These are phyloP conservation scores for Chaetodon auriga DNA, from an alignment of 2,113 vertebrate species.

Conservation along the genomic window DNA sequence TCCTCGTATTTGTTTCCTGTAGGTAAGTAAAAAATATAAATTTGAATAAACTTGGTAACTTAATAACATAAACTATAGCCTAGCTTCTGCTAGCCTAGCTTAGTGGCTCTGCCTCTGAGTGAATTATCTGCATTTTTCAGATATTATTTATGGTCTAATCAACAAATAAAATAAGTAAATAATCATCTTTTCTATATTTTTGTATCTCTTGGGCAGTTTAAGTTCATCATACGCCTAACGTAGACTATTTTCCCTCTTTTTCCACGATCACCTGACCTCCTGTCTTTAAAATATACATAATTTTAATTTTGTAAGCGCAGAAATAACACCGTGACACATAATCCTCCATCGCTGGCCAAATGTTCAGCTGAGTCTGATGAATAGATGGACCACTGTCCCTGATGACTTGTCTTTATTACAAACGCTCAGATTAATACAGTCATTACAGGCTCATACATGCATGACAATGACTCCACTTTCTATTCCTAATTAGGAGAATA, in stretches of 20 bases:
- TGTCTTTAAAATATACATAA: neutral
- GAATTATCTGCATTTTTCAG: too few relatives aligned
- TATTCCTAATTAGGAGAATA: slow-evolving; percentile 28
- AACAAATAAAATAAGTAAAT: too few relatives aligned
- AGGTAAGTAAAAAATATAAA: too few relatives aligned
- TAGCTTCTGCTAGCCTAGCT: neutral
- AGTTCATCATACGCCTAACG: too few relatives aligned
- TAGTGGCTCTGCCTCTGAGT: neutral
- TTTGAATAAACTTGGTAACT: too few relatives aligned
- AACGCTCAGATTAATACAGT: slow-evolving; percentile 19
- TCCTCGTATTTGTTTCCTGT: neutral
- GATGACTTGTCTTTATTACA: slow-evolving; percentile 24
- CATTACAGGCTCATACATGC: slow-evolving; percentile 13
- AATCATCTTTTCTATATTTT: too few relatives aligned
- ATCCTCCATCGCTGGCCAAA: slow-evolving; percentile 2
- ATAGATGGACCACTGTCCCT: slow-evolving; percentile 12
- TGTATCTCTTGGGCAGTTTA: too few relatives aligned
- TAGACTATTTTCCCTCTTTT: neutral
- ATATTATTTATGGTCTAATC: too few relatives aligned
- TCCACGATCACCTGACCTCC: neutral
- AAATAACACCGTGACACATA: neutral
- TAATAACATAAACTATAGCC: too few relatives aligned
- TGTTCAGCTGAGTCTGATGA: slow-evolving; percentile 10
- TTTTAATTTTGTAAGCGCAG: neutral
- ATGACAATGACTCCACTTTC: neutral